These are phyloP conservation scores for Fissipunctia ypsillon DNA, from an alignment of 2,888 invertebrate genomes.

Conservation along the genomic window DNA sequence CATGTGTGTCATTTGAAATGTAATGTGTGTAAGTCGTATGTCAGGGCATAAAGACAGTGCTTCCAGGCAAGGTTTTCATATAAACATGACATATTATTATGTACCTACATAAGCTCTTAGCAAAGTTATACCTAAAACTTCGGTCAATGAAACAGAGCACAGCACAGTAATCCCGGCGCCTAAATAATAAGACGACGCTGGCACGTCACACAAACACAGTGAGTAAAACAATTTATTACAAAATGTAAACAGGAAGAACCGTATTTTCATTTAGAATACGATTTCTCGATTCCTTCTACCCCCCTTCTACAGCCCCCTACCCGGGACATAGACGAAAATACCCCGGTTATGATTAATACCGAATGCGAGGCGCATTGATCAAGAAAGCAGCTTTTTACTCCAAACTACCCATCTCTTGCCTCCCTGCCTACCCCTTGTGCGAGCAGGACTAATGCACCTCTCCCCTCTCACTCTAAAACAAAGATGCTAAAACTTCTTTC, in stretches of 20 bases:
- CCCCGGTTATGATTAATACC: conserved; percentile 90
- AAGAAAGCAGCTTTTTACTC: conserved; percentile 90
- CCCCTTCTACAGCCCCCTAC: conserved; percentile 73
- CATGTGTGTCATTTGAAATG: not conserved
- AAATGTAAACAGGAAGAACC: conserved; percentile 90
- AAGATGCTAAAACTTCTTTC: conserved; percentile 91
- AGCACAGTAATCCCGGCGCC: conserved; percentile 64
- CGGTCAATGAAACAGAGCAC: conserved; percentile 64
- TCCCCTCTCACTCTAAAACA: conserved; percentile 90
- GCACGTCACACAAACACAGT: conserved; percentile 82
- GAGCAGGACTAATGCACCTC: conserved; percentile 89
- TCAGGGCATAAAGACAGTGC: not conserved
- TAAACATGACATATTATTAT: conserved; percentile 35
- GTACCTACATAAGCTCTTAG: not conserved
- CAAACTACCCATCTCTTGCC: conserved; percentile 88
- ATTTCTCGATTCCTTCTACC: conserved; percentile 80
- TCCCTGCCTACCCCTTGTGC: conserved; percentile 74
- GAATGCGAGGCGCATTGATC: conserved; percentile 90
- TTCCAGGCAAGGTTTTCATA: not conserved
- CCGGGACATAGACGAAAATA: conserved; percentile 88
- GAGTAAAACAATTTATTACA: conserved; percentile 90
- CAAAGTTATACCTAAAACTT: conserved; percentile 44
- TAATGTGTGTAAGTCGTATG: not conserved
- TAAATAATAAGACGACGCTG: conserved; percentile 76
- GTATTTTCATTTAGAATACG: conserved; percentile 91